These are phyloP conservation scores for Napeogenes sylphis DNA, from an alignment of 2,888 invertebrate species.

Conservation along the genomic window DNA sequence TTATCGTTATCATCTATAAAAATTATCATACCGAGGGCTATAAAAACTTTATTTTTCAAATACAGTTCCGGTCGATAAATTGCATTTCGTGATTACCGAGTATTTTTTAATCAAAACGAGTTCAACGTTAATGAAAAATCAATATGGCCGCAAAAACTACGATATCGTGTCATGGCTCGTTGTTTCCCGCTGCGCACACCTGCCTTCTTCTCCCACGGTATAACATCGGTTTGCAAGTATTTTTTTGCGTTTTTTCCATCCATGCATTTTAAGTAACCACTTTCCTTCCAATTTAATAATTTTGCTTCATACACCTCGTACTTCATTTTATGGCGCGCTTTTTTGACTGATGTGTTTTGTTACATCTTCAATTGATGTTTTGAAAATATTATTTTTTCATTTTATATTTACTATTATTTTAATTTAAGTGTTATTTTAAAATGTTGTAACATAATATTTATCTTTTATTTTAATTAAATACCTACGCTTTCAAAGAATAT, in stretches of 20 bases:
- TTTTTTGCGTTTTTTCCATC: constrained; percentile 52
- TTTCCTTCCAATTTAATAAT: constrained; percentile 70
- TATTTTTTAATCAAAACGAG: constrained; percentile 22
- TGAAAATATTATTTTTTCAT: background rate
- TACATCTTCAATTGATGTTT: constrained; percentile 1
- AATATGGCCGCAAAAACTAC: constrained; percentile 46
- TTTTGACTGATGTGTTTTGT: constrained; percentile 28
- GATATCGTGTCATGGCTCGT: constrained; percentile 41
- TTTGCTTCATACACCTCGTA: constrained; percentile 49
- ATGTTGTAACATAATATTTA: too few species aligned
- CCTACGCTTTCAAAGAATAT: too few species aligned
- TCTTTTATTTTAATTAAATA: too few species aligned
- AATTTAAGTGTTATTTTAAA: too few species aligned
- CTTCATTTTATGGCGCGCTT: constrained; percentile 42
- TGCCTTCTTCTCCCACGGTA: constrained; percentile 71
- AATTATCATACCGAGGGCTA: constrained; percentile 9
- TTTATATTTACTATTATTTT: background rate
- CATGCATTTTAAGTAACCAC: constrained; percentile 66
- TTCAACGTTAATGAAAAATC: constrained; percentile 63
- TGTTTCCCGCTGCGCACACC: constrained; percentile 47
- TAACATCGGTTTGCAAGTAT: constrained; percentile 46
- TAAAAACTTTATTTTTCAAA: constrained; percentile 19
- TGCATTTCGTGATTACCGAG: constrained; percentile 26
- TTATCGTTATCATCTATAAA: constrained; percentile 4
- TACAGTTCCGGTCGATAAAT: constrained; percentile 31